Evolutionary conservation across 2,113 vertebrate genomes (phyloP).

Genomic region (Pandion haliaetus): DNA sequence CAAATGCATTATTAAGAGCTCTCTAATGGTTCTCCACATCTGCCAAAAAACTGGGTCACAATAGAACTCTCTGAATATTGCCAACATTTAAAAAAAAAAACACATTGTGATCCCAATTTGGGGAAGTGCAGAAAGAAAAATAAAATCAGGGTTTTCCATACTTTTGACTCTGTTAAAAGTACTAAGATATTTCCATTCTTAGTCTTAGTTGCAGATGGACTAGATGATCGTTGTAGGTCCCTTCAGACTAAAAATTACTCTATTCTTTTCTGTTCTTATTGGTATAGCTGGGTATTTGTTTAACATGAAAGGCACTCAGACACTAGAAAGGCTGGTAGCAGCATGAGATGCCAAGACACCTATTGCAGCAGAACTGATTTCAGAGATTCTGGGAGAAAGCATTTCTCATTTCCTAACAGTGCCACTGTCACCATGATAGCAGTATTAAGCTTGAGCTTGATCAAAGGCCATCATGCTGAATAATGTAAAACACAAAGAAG

Average conservation of each 20-base stretch:
- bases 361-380: not conserved
- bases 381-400: not conserved
- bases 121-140: not conserved
- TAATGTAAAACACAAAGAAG: not conserved
- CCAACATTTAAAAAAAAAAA: not conserved
- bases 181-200: not conserved
- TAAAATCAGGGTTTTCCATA: not conserved
- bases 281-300: not conserved
- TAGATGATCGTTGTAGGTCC: not conserved
- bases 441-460: not conserved
- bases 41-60: not conserved
- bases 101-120: not conserved
- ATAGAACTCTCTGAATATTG: not conserved
- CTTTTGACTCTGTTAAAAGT: not conserved
- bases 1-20: not conserved
- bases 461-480: not conserved
- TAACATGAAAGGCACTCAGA: not conserved
- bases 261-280: not conserved
- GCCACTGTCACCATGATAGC: not conserved
- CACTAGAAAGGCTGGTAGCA: not conserved
- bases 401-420: not conserved
- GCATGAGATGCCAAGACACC: not conserved
- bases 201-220: not conserved
- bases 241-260: not conserved
- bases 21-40: not conserved